phyloP scores from a whole-genome alignment of 2,113 vertebrate genomes.

The Rhinolophus ferrumequinum region DNA sequence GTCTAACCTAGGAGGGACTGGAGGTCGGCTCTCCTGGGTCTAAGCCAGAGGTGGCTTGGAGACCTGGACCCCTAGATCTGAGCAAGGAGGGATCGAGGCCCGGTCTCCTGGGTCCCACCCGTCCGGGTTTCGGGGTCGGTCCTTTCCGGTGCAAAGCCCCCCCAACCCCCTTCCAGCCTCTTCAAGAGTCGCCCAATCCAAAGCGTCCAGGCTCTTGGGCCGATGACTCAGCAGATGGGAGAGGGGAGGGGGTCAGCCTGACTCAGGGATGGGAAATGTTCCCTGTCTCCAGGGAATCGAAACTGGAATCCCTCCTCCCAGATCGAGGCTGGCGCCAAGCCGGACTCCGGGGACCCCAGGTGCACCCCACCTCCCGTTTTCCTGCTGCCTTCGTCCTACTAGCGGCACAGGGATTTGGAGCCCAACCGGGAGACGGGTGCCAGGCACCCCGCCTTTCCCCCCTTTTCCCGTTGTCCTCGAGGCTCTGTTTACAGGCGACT shows the following conservation, averaged over 20 bases:
- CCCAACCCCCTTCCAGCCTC: neutral
- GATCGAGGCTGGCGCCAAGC: neutral
- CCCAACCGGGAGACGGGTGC: neutral
- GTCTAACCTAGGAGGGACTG: too few relatives aligned
- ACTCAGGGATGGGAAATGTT: slow-evolving; percentile 66
- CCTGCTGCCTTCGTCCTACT: neutral
- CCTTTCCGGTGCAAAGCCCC: too few relatives aligned
- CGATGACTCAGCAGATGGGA: slow-evolving; percentile 72
- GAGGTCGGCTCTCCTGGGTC: neutral
- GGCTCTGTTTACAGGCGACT: slow-evolving; percentile 74
- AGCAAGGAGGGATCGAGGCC: neutral
- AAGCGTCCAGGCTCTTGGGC: neutral
- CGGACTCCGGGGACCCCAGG: neutral
- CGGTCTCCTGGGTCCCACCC: neutral
- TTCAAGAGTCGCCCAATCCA: neutral
- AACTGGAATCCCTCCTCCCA: slow-evolving; percentile 21
- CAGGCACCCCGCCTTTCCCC: neutral
- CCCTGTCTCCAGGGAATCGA: slow-evolving; percentile 48
- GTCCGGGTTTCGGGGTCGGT: neutral
- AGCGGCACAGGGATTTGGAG: neutral
- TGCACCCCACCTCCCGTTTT: neutral
- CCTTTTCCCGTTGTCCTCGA: slow-evolving; percentile 25
- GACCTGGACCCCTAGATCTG: neutral
- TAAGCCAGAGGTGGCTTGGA: neutral
- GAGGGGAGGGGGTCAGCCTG: slow-evolving; percentile 44